Base-by-base conservation (phyloP, 2,113 vertebrate genomes). In the Coptodon bakossiorum region DNA sequence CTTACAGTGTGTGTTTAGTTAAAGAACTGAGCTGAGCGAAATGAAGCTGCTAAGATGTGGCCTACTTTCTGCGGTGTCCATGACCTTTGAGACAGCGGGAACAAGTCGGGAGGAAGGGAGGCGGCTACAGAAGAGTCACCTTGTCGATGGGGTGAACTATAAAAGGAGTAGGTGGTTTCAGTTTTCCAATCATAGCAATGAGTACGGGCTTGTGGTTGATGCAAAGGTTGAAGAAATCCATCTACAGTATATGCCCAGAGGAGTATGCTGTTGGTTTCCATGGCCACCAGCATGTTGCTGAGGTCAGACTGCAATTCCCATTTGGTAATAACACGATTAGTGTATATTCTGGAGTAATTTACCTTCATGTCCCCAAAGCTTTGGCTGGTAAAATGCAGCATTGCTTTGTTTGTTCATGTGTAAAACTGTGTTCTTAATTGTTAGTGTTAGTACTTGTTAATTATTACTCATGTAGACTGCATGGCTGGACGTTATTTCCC, bases 381-480 rank as follows among this genome's bases (percentile, higher is more conserved):
- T 43, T 34, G 9, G 34, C 48, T 81, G 63, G 40, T 38, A 38
- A 56, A 73, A 53, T 61, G 59, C 63, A 22, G 11, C 19, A 40
- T 59, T 53, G 10, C n/a, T 52, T 86, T 45, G 10, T 54, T 81
- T 86, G 56, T 53, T 89, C 19, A 40, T 43, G 40, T 85, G 29
- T 31, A 78, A 50, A 43, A 54, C 16, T 45, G 40, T 71, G 14
- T 19, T 40, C 38, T 81, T 52, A 80, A 80, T 68, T 88, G 38
- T 80, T 34, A 14, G 17, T 36, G 63, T 85, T 48, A 13, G 29
- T 48, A 52, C 56, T 24, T 82, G 81, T 94, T 89, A 89, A 92
- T 94, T 92, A 94, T 95, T 93, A 85, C 95, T 92, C 78, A 53
- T 52, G 81, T 82, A 54, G 79, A 86, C 83, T 87, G 86, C 43